Evolutionary conservation across 2,888 invertebrate genomes (phyloP).

Genomic region (Lasioglossum figueresi): DNA sequence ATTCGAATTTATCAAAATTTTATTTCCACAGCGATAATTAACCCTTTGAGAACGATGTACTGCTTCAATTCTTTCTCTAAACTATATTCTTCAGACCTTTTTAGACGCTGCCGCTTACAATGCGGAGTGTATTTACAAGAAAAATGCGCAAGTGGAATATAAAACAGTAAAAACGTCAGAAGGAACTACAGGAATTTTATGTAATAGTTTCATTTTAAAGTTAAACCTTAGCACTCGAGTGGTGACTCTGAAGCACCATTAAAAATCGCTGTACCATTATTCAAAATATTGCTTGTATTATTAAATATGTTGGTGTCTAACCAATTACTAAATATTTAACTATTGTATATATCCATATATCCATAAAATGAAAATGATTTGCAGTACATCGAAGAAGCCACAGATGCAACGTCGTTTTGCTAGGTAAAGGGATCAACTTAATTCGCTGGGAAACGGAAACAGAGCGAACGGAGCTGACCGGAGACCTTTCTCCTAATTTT

Average conservation of each 20-base stretch:
- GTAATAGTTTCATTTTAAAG: too few species aligned
- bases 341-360: too few species aligned
- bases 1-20: background rate
- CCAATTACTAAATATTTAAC: too few species aligned
- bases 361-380: background rate
- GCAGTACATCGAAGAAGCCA: background rate
- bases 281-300: too few species aligned
- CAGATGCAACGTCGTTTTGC: background rate
- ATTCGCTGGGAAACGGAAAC: background rate
- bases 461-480: background rate
- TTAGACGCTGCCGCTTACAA: too few species aligned
- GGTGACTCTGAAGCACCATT: too few species aligned
- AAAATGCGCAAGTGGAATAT: background rate
- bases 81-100: too few species aligned
- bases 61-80: too few species aligned
- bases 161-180: background rate
- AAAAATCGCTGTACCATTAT: too few species aligned
- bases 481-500: background rate
- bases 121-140: too few species aligned
- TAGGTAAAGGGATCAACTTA: conserved; percentile 4
- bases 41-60: background rate
- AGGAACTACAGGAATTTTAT: background rate
- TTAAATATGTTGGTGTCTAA: too few species aligned
- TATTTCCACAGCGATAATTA: background rate
- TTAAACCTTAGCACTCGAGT: too few species aligned